Evolutionary conservation across 1,140 invertebrate species (phyloP).

Genomic region (Drosophila pachea): DNA sequence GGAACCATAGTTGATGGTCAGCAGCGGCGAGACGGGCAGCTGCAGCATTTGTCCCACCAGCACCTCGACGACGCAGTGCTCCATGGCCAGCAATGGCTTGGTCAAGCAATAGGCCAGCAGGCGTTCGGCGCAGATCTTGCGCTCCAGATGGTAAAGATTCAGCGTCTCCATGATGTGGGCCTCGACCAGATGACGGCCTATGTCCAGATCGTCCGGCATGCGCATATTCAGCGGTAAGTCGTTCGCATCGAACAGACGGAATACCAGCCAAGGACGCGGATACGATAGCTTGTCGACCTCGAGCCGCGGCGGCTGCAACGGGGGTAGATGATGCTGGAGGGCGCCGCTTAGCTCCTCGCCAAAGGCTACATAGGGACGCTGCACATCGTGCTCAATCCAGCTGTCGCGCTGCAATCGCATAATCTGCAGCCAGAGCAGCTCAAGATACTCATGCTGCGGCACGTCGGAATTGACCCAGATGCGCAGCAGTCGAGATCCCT

Average conservation of each 20-base stretch:
- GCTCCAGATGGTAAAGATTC: conserved; percentile 89
- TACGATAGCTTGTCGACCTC: conserved; percentile 85
- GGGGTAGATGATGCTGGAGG: conserved; percentile 94
- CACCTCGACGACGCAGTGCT: conserved; percentile 98
- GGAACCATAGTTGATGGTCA: conserved; percentile 96
- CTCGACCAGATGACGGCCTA: conserved; percentile 98
- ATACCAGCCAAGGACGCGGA: conserved; percentile 92
- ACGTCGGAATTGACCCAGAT: conserved; percentile 80
- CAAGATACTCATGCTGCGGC: conserved; percentile 98
- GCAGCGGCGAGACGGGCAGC: conserved; percentile 89
- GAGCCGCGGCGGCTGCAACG: conserved; percentile 90
- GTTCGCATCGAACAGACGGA: conserved; percentile 95
- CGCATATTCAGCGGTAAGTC: conserved; percentile 90
- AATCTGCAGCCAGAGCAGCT: conserved; percentile 97
- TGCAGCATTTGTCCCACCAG: conserved; percentile 96
- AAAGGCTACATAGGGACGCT: conserved; percentile 95
- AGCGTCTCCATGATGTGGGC: conserved; percentile 96
- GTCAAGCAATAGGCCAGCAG: conserved; percentile 90
- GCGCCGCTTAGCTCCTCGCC: conserved; percentile 96
- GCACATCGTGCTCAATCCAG: conserved; percentile 97
- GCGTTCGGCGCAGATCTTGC: conserved; percentile 94
- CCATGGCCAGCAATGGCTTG: conserved; percentile 94
- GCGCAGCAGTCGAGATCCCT: conserved; percentile 92
- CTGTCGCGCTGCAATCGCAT: conserved; percentile 92
- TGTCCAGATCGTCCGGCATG: conserved; percentile 95